A percentile compares a stretch with the other conserved stretches of the same genome.
phyloP scores from a whole-genome alignment of 2,888 invertebrate species.

The Dicyrtoma fusca region DNA sequence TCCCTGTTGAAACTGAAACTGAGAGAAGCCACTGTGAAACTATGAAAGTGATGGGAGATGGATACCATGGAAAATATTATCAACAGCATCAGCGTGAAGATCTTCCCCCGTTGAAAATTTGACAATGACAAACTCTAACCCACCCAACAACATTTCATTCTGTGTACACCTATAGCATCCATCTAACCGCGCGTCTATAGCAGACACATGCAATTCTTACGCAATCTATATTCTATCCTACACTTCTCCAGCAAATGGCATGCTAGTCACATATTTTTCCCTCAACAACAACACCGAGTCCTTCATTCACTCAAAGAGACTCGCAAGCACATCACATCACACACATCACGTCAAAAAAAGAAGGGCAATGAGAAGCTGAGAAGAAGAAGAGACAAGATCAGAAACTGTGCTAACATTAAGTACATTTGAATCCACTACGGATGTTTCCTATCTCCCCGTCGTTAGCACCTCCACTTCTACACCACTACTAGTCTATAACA shows the following conservation, averaged over 20 bases:
- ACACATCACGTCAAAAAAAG: neutral
- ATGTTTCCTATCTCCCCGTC: slow-evolving; percentile 25
- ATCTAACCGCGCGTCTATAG: too few relatives aligned
- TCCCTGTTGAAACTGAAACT: neutral
- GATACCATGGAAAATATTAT: slow-evolving; percentile 36
- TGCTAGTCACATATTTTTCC: too few relatives aligned
- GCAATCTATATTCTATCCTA: too few relatives aligned
- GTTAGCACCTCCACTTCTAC: slow-evolving; percentile 25
- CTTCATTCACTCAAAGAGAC: too few relatives aligned
- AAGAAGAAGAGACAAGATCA: neutral
- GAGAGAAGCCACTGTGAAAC: slow-evolving; percentile 11
- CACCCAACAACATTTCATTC: slow-evolving; percentile 12
- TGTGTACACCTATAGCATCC: too few relatives aligned
- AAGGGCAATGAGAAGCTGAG: neutral
- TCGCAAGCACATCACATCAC: too few relatives aligned
- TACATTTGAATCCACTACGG: slow-evolving; percentile 22
- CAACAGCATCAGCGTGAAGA: slow-evolving; percentile 41
- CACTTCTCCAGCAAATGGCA: too few relatives aligned
- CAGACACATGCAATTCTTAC: too few relatives aligned
- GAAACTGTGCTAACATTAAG: slow-evolving; percentile 13
- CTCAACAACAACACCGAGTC: too few relatives aligned
- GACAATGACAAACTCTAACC: slow-evolving; percentile 36
- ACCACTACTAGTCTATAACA: too few relatives aligned
- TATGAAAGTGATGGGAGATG: slow-evolving; percentile 3
- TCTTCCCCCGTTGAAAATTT: slow-evolving; percentile 37